These are phyloP conservation scores for Martes flavigula DNA, from an alignment of 2,797 vertebrate genomes.

Conservation along the genomic window DNA sequence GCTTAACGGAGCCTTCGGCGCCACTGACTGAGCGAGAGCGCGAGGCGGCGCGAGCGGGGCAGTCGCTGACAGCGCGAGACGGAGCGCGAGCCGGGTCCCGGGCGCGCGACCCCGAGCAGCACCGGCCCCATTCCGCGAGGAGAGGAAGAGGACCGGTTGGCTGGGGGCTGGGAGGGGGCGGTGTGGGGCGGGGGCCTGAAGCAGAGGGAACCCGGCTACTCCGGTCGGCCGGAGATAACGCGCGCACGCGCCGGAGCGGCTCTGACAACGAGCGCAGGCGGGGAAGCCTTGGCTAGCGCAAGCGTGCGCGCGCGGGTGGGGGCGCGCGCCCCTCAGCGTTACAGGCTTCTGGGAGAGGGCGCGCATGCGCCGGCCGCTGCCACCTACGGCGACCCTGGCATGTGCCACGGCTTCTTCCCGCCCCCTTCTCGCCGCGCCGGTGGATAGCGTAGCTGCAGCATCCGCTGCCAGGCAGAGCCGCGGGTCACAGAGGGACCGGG, in stretches of 20 bases:
- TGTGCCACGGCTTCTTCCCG: slow-evolving; percentile 55
- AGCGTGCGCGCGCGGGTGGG: slow-evolving; percentile 50
- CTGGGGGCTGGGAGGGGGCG: neutral
- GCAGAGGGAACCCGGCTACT: slow-evolving; percentile 42
- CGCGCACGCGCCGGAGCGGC: slow-evolving; percentile 76
- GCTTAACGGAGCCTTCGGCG: slow-evolving; percentile 78
- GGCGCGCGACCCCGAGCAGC: slow-evolving; percentile 66
- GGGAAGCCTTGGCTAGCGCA: slow-evolving; percentile 7
- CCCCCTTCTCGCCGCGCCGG: neutral
- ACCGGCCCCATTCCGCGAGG: slow-evolving; percentile 66
- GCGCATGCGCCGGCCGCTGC: slow-evolving; percentile 73
- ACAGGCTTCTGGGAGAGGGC: slow-evolving; percentile 31
- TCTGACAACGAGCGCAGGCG: slow-evolving; percentile 63
- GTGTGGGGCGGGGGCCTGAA: slow-evolving; percentile 22
- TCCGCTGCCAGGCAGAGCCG: neutral
- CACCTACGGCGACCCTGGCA: slow-evolving; percentile 66
- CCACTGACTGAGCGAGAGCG: slow-evolving; percentile 72
- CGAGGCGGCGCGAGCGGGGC: slow-evolving; percentile 73
- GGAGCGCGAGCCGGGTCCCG: slow-evolving; percentile 55
- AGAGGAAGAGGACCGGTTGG: neutral
- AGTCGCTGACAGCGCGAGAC: slow-evolving; percentile 74
- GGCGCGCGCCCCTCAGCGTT: slow-evolving; percentile 67
- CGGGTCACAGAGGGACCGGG: neutral
- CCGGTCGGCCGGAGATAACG: slow-evolving; percentile 37
- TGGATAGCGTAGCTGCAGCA: slow-evolving; percentile 26